These are phyloP conservation scores for Megalops atlanticus DNA, from an alignment of 2,113 vertebrate species.

Conservation along the genomic window DNA sequence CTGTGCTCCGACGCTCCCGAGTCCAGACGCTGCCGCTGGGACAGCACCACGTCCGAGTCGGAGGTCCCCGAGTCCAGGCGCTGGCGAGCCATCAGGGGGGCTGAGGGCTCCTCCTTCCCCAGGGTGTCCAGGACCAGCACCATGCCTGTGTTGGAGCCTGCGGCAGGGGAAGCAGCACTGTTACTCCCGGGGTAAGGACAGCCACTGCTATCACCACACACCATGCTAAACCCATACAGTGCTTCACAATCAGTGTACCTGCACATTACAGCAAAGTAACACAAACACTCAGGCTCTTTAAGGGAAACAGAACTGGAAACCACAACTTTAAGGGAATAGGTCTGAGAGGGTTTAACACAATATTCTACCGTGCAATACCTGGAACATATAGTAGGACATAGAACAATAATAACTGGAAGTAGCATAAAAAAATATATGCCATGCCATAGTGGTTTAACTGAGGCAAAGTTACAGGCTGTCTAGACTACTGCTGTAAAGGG, in stretches of 20 bases:
- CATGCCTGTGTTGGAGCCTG: conserved; percentile 67
- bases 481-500: not conserved
- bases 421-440: no score
- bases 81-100: conserved; percentile 53
- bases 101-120: conserved; percentile 59
- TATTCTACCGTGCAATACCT: not conserved
- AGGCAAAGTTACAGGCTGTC: no score
- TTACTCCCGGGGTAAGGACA: not conserved
- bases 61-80: conserved; percentile 52
- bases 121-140: conserved; percentile 71
- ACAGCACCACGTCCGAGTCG: conserved; percentile 55
- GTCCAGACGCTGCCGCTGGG: conserved; percentile 57
- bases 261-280: no score
- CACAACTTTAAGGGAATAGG: not conserved
- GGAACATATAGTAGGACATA: not conserved
- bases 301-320: no score
- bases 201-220: not conserved
- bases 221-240: no score
- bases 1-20: conserved; percentile 59
- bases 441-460: no score
- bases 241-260: no score
- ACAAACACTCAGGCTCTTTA: no score
- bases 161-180: conserved; percentile 8
- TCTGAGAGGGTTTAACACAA: not conserved
- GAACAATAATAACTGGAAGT: not conserved